Base-by-base conservation (phyloP, 2,888 invertebrate species). In the Dryocosmus kuriphilus region DNA sequence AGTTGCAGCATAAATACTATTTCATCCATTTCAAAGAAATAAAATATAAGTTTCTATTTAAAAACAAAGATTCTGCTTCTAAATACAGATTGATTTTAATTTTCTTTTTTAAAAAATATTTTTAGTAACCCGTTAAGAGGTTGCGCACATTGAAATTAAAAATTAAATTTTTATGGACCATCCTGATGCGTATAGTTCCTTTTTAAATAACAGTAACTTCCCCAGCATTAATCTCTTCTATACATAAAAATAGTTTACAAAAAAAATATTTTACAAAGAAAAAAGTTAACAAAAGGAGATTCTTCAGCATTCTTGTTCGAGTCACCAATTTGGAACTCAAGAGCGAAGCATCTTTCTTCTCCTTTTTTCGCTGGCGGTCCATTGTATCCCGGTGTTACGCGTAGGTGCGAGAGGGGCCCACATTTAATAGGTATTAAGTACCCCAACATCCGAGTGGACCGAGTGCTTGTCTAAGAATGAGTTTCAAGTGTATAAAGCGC, bases 341-440 rank as follows among this genome's bases (percentile, higher is more conserved):
- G 67, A 71, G 67, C 30, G 27, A 41, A 67, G 24, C 41, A 67
- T 67, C 27, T 41, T 41, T 67, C 41, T 41, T 71, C 67, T 27
- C 27, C 24, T 30, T 63, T 24, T 65, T 62, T 62, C 76, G 74
- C 14, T 30, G 57, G n/a, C n/a, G 32, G 60, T 61, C 61, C 14
- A 75, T 46, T 61, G 61, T 60, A 75, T 75, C 11, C 75, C 61
- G 75, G 75, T 75, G 60, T 75, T 65, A 67, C 57, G 74, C 79
- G 75, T 73, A 71, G 80, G 79, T 80, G 82, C 79, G 77, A 71
- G 46, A 46, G 67, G 67, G 79, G 79, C 79, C 77, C 14, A 38
- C 51, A 77, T 81, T 81, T 80, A 81, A 79, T 80, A 63, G 78
- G 74, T 77, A 81, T 81, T 79, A 81, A 82, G 79, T 80, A 78